Evolutionary conservation across 2,113 vertebrate species (phyloP).

Genomic region (Odontophorus gujanensis): DNA sequence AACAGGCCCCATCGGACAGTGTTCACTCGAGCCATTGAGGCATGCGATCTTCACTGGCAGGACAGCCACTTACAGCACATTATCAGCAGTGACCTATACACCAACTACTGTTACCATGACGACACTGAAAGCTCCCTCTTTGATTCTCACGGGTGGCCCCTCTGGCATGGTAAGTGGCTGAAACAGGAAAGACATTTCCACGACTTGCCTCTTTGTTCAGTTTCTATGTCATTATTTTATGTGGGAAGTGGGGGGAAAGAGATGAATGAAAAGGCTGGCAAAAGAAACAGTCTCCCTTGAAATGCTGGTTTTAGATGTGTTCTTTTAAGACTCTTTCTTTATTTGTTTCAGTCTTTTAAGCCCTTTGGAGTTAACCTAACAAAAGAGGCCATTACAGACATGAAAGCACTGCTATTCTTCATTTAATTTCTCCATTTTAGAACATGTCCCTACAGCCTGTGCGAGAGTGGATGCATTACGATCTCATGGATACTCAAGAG

Average conservation of each 20-base stretch:
- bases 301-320: constrained; percentile 48
- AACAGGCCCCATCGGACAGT: constrained; percentile 92
- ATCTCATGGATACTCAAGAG: constrained; percentile 94
- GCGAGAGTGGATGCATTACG: constrained; percentile 92
- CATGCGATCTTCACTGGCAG: constrained; percentile 97
- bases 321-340: constrained; percentile 34
- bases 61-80: constrained; percentile 96
- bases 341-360: background rate
- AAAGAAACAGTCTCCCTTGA: constrained; percentile 68
- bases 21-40: constrained; percentile 96
- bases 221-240: constrained; percentile 73
- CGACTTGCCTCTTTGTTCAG: constrained; percentile 79
- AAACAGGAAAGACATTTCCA: constrained; percentile 76
- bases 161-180: constrained; percentile 94
- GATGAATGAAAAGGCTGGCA: constrained; percentile 71
- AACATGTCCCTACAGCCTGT: constrained; percentile 95
- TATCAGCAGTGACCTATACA: constrained; percentile 92
- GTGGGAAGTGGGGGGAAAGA: background rate
- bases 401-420: constrained; percentile 10
- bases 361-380: background rate
- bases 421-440: constrained; percentile 72
- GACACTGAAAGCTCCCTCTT: constrained; percentile 92
- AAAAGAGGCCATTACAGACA: background rate
- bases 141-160: constrained; percentile 91
- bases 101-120: constrained; percentile 95